These are phyloP conservation scores for Lepidurus couesii DNA, from an alignment of 1,140 invertebrate genomes.

Conservation along the genomic window DNA sequence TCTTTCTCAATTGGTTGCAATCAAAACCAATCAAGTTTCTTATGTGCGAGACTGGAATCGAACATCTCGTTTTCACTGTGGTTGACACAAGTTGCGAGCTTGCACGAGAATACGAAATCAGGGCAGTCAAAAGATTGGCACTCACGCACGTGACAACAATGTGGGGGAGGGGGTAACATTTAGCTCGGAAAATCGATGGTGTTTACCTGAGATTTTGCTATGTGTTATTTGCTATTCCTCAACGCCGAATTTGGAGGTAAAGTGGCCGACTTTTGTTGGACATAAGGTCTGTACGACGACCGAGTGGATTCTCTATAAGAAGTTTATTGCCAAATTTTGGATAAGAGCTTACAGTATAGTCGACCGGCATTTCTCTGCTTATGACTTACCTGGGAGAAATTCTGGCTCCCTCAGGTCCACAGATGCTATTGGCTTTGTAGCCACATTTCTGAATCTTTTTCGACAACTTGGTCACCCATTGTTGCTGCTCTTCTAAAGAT, in stretches of 20 bases:
- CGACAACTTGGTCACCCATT: conserved; percentile 82
- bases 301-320: conserved; percentile 39
- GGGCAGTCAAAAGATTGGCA: conserved; percentile 5
- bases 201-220: conserved; percentile 22
- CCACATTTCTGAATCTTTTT: conserved; percentile 91
- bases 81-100: conserved; percentile 4
- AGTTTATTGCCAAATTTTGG: conserved; percentile 25
- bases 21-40: background rate
- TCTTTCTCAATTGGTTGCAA: background rate
- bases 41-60: background rate
- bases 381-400: conserved; percentile 58
- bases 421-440: conserved; percentile 70
- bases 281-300: conserved; percentile 40
- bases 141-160: conserved; percentile 28
- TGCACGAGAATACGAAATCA: conserved; percentile 14
- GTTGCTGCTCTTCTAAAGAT: conserved; percentile 78
- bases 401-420: conserved; percentile 54
- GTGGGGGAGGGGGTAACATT: background rate
- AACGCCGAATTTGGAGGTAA: conserved; percentile 42
- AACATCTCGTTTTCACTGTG: background rate
- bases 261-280: conserved; percentile 47
- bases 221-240: conserved; percentile 34
- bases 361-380: background rate
- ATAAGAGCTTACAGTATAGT: background rate
- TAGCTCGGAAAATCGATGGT: background rate